A percentile compares a stretch with the other conserved stretches of the same genome.
Evolutionary conservation across 92 coral and sea anemone genomes (phyloP).

Genomic region (Meandrina meandrites): DNA sequence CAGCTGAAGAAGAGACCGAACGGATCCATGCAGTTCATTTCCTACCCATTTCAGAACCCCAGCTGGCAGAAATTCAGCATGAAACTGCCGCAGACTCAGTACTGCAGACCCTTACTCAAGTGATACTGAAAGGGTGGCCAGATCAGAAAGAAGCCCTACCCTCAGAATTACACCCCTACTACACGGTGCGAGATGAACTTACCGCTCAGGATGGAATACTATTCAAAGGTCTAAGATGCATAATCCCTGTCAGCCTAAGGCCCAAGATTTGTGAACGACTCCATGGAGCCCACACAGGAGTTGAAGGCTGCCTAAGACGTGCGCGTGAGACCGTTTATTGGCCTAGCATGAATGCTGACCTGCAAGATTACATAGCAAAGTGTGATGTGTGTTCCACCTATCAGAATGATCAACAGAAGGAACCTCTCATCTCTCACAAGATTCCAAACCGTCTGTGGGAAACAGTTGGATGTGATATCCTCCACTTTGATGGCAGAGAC

Average conservation of each 20-base stretch:
- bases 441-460: slow-evolving; percentile 40
- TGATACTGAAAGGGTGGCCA: slow-evolving; percentile 49
- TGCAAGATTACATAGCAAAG: too few species aligned
- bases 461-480: slow-evolving; percentile 31
- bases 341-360: slow-evolving; percentile 14
- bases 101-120: slow-evolving; percentile 36
- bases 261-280: slow-evolving; percentile 19
- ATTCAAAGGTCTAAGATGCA: too few species aligned
- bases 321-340: slow-evolving; percentile 36
- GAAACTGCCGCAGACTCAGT: slow-evolving; percentile 41
- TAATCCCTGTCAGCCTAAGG: slow-evolving; percentile 17
- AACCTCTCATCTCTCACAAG: slow-evolving; percentile 40
- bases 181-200: slow-evolving; percentile 27
- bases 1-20: slow-evolving; percentile 45
- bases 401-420: slow-evolving; percentile 18
- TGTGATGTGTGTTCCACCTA: slow-evolving; percentile 10
- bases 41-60: slow-evolving; percentile 52
- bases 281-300: slow-evolving; percentile 34
- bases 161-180: slow-evolving; percentile 41
- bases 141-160: slow-evolving; percentile 26
- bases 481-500: slow-evolving; percentile 22
- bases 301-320: slow-evolving; percentile 25
- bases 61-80: slow-evolving; percentile 38
- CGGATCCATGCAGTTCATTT: slow-evolving; percentile 43
- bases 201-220: slow-evolving; percentile 41